Evolutionary conservation across 2,888 invertebrate genomes (phyloP), one percentile per base, ranked within the genome.

Genomic region (Morpho helenor): DNA sequence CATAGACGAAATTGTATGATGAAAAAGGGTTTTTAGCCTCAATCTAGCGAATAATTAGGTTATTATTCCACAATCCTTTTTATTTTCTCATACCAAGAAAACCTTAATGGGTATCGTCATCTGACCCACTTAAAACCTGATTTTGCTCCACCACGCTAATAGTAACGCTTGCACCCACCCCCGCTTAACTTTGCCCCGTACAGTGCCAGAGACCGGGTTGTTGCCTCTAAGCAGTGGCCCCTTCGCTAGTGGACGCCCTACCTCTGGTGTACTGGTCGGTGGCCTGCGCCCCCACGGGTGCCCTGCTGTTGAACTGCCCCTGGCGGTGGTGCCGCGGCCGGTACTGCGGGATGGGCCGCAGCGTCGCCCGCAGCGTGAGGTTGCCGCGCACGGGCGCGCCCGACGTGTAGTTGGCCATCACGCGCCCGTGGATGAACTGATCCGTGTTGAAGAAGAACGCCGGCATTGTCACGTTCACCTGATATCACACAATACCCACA

Each of bases 371-470:
- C 1, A 98, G 87, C 0, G 98, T 97, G 22, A 98, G 92, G 87
- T 98, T 98, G 7, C 98, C 98, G 43, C 91, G 91, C 0, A 98
- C 97, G 0, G 98, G 97, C 39, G 95, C 96, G 1, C 98, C 98
- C 61, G 97, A 97, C 1, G 98, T 98, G 77, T 98, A 98, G 93
- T 99, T 99, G 0, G 98, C 98, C 93, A 96, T 95, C 2, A 99
- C 93, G 1, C 94, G 93, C 0, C 98, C 99, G 74, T 94, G 93
- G 74, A 99, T 94, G 74, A 91, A 97, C 8, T 92, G 93, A 71
- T 97, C 97, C 23, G 95, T 95, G 43, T 43, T n/a, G 43, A 43
- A 43, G 43, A 43, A 43, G 43, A 97, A 98, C 0, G 98, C 96
- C 0, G 98, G 97, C 95, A 98, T 97, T 0, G 97, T 98, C 0